A percentile compares a stretch with the other conserved stretches of the same genome.
Evolutionary conservation across 2,888 invertebrate species (phyloP).

Genomic region (Ophion obscuratus): DNA sequence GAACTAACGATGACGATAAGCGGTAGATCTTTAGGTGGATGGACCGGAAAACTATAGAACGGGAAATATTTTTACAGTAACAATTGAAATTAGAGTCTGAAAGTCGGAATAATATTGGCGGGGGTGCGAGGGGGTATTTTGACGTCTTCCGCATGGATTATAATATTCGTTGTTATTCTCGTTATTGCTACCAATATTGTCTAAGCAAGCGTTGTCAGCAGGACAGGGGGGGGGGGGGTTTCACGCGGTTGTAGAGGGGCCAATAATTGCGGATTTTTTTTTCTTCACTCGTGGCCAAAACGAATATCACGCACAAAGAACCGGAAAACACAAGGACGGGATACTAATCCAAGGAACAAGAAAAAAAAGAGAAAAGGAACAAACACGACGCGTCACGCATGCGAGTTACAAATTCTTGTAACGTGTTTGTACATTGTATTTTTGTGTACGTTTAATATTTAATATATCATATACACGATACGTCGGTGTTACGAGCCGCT

Average conservation of each 20-base stretch:
- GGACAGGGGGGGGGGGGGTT: constrained; percentile 10
- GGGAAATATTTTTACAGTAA: too few species aligned
- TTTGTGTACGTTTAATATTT: constrained; percentile 62
- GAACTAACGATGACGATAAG: too few species aligned
- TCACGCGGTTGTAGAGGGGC: constrained; percentile 48
- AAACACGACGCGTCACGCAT: constrained; percentile 19
- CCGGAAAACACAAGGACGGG: too few species aligned
- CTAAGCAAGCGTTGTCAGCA: constrained; percentile 22
- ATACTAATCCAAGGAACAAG: constrained; percentile 35
- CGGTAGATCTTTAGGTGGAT: too few species aligned
- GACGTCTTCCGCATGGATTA: constrained; percentile 23
- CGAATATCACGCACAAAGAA: not conserved
- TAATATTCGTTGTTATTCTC: constrained; percentile 46
- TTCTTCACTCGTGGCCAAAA: constrained; percentile 22
- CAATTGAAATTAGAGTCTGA: too few species aligned
- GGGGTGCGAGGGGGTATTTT: not conserved
- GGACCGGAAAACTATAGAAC: too few species aligned
- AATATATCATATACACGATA: constrained; percentile 47
- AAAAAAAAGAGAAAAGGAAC: constrained; percentile 14
- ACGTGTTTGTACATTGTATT: constrained; percentile 48
- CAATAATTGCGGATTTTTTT: constrained; percentile 35
- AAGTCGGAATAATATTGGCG: too few species aligned
- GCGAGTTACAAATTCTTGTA: constrained; percentile 51
- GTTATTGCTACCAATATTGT: constrained; percentile 41
- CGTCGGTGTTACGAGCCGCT: not conserved